These are phyloP conservation scores for Eupithecia vulgata DNA, from an alignment of 2,888 invertebrate genomes.

Conservation along the genomic window DNA sequence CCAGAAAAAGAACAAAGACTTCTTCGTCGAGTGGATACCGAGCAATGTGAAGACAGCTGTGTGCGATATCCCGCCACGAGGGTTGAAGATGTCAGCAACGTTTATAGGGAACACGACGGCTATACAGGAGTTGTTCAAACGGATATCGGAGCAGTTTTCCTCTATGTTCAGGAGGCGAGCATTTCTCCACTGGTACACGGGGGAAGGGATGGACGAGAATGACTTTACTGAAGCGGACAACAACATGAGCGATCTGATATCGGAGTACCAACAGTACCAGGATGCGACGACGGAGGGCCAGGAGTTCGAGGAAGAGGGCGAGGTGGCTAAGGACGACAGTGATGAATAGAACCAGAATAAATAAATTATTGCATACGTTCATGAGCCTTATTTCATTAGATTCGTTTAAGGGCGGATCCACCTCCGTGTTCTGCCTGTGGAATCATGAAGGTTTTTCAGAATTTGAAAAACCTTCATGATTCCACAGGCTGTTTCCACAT, in stretches of 20 bases:
- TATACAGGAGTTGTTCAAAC: constrained; percentile 93
- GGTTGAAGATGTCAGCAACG: constrained; percentile 93
- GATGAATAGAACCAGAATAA: constrained; percentile 43
- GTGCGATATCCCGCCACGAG: constrained; percentile 89
- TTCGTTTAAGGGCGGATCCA: neutral
- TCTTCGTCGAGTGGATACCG: constrained; percentile 92
- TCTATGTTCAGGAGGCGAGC: constrained; percentile 97
- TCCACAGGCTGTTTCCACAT: no score
- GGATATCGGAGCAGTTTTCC: constrained; percentile 92
- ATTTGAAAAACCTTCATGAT: no score
- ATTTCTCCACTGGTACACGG: constrained; percentile 98
- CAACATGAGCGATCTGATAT: constrained; percentile 94
- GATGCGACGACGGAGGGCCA: constrained; percentile 93
- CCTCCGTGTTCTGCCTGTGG: no score
- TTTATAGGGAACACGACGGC: constrained; percentile 94
- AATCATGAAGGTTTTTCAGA: no score
- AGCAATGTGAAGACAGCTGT: constrained; percentile 91
- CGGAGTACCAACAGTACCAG: constrained; percentile 96
- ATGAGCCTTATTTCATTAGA: neutral
- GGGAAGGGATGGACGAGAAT: constrained; percentile 97
- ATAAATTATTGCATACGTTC: constrained; percentile 23
- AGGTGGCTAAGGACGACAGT: constrained; percentile 60
- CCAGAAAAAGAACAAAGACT: constrained; percentile 89
- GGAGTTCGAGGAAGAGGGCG: constrained; percentile 85
- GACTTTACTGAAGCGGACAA: constrained; percentile 98